These are phyloP conservation scores for Crocallis elinguaria DNA, from an alignment of 2,888 invertebrate species.

Conservation along the genomic window DNA sequence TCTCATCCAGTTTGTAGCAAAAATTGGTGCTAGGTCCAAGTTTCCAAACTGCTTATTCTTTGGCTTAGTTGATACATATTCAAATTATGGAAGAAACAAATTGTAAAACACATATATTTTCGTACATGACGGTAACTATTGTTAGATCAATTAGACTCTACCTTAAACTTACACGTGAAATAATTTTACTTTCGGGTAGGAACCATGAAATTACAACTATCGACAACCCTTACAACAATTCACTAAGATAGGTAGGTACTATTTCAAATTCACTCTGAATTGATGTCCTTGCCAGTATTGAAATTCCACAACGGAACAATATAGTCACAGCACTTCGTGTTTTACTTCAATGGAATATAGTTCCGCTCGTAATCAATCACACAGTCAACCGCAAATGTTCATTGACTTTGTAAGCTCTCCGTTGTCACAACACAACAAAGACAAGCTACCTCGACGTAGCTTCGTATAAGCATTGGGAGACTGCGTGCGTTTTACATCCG, in stretches of 20 bases:
- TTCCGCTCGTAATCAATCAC: neutral
- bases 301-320: neutral
- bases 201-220: conserved; percentile 75
- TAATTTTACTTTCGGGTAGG: conserved; percentile 75
- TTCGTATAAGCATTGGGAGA: no score
- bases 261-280: conserved; percentile 52
- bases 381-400: neutral
- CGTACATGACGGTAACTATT: conserved; percentile 66
- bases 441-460: no score
- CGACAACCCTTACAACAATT: conserved; percentile 54
- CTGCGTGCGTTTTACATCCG: no score
- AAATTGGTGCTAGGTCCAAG: neutral
- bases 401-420: neutral
- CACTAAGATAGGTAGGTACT: conserved; percentile 52
- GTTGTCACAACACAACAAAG: neutral
- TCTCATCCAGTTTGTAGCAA: no score
- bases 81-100: conserved; percentile 5
- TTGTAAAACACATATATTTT: conserved; percentile 4
- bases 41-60: conserved; percentile 14
- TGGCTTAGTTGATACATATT: conserved; percentile 15
- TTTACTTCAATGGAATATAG: conserved; percentile 17
- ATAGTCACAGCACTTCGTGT: conserved; percentile 21
- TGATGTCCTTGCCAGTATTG: conserved; percentile 3
- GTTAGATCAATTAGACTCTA: conserved; percentile 55
- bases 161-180: conserved; percentile 58